A percentile compares a stretch with the other conserved stretches of the same genome.
Evolutionary conservation across 2,888 invertebrate species (phyloP).

Genomic region (Eupithecia vulgata): DNA sequence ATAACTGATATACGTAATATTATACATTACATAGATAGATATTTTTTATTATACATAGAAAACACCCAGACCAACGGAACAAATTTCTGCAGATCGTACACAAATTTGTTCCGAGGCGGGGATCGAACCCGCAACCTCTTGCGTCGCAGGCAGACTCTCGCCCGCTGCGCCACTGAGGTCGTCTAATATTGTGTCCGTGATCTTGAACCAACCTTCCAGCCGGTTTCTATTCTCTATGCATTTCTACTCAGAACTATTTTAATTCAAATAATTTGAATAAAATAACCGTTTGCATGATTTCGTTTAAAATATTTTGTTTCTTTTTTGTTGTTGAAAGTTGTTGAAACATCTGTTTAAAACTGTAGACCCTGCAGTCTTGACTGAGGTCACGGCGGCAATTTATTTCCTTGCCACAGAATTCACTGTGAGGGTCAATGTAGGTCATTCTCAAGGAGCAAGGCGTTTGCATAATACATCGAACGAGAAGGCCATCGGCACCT

Average conservation of each 20-base stretch:
- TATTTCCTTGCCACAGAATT: conserved; percentile 35
- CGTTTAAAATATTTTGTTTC: conserved; percentile 27
- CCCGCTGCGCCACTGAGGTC: too few species aligned
- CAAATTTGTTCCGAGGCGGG: too few species aligned
- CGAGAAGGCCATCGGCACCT: conserved; percentile 8
- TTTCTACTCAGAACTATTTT: conserved; percentile 5
- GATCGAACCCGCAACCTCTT: too few species aligned
- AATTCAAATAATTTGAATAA: conserved; percentile 19
- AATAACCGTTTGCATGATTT: conserved; percentile 27
- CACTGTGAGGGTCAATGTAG: conserved; percentile 33
- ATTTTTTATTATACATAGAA: too few species aligned
- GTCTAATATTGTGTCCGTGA: conserved; percentile 12
- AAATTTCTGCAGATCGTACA: too few species aligned
- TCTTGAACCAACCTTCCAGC: conserved; percentile 12
- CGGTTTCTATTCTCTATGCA: conserved; percentile 12
- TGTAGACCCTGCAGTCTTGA: conserved; percentile 32
- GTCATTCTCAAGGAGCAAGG: conserved; percentile 22
- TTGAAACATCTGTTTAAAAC: conserved; percentile 41
- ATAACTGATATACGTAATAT: too few species aligned
- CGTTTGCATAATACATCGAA: conserved; percentile 24
- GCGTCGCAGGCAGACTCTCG: too few species aligned
- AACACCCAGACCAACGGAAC: too few species aligned
- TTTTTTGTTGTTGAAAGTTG: conserved; percentile 34
- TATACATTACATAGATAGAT: too few species aligned
- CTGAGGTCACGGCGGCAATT: conserved; percentile 43